Evolutionary conservation across 2,888 invertebrate genomes (phyloP), one percentile per base, ranked within the genome.

Genomic region (Helleia helle): DNA sequence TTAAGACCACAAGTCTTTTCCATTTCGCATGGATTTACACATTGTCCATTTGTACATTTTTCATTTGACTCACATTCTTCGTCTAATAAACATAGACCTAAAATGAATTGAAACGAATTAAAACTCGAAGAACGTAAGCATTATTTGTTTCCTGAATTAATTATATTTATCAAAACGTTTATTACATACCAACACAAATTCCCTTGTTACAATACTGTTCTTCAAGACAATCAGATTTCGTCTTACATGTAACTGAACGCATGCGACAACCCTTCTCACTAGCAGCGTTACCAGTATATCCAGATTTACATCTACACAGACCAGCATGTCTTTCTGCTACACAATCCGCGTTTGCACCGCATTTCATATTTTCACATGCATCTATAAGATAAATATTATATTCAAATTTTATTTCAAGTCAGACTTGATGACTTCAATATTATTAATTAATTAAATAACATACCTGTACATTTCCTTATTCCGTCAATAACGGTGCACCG

Each of bases 311-410:
- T 55, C 89, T 89, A 63, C 96, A 96, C 54, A 89, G 88, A 8
- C 91, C 92, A 25, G 84, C 84, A 68, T 96, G 96, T 58, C 92
- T 89, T 41, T 87, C 80, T 44, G 94, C 90, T 43, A 89, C 66
- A 68, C 96, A 96, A 63, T 95, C 94, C 17, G 96, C 88, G 71
- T 96, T 96, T 2, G 89, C 87, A 41, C 94, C 95, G 75, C 96
- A 96, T 47, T 86, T 84, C 0, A 90, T 86, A 52, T 88, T 88
- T 56, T 93, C 91, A 67, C 96, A 96, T 18, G 92, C 93, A 76
- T 93, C 91, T 88, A 54, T n/a, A 29, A 74, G 69, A 47, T 12
- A 12, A 29, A 22, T 8, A 8, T 2, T 17, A 38, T 26, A 26
- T 22, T 36, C 8, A 11, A 8, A 22, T 7, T 38, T n/a, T n/a